Conservation (phyloP, 2,797 vertebrate genomes). For the Characodon lateralis region DNA sequence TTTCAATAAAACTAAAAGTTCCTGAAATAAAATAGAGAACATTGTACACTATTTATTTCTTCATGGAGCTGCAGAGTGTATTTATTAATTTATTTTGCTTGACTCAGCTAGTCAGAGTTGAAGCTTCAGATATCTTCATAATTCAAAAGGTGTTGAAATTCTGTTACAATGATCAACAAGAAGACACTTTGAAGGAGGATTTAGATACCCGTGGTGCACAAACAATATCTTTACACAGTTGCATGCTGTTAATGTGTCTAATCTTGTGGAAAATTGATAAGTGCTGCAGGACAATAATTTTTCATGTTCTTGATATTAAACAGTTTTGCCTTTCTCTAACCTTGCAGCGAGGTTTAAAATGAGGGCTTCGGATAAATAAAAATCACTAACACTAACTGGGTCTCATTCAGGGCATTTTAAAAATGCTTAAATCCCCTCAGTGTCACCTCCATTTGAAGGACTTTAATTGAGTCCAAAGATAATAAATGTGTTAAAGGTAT, state of each 20-base stretch:
- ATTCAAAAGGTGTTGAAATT: background rate
- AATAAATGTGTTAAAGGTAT: slow-evolving; percentile 41
- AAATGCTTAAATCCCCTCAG: background rate
- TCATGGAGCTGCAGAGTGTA: too few species aligned
- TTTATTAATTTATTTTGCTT: too few species aligned
- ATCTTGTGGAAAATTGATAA: background rate
- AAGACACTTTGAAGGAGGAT: background rate
- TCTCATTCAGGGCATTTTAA: background rate
- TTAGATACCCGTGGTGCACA: background rate
- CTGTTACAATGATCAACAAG: background rate
- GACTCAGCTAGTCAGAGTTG: too few species aligned
- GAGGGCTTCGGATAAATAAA: background rate
- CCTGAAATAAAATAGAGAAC: background rate
- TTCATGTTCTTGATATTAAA: background rate
- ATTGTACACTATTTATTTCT: too few species aligned
- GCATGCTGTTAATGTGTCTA: background rate
- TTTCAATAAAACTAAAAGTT: background rate
- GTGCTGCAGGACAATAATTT: background rate
- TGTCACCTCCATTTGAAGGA: slow-evolving; percentile 4
- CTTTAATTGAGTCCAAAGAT: slow-evolving; percentile 35
- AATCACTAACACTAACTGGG: background rate
- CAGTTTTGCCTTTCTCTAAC: background rate
- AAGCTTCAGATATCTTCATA: background rate
- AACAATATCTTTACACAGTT: background rate
- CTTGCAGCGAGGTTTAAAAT: background rate